These are phyloP conservation scores for Drosophila ficusphila DNA, from an alignment of 1,140 invertebrate genomes.

Conservation along the genomic window DNA sequence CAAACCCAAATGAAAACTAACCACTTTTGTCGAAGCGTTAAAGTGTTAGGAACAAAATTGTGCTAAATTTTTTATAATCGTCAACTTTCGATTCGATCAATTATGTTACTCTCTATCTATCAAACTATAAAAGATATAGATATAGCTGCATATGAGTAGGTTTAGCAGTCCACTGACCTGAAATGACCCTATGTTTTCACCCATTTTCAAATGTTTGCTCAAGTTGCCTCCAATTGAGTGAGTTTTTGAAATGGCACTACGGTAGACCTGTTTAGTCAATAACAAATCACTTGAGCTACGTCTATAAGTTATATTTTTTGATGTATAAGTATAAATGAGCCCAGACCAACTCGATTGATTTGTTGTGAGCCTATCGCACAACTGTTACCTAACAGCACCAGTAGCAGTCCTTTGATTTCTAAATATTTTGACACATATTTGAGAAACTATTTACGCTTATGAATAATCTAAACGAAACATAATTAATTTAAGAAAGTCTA, in stretches of 20 bases:
- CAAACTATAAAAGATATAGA: constrained; percentile 36
- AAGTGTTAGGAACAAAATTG: constrained; percentile 60
- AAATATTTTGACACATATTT: constrained; percentile 55
- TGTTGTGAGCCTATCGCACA: constrained; percentile 44
- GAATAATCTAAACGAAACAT: constrained; percentile 23
- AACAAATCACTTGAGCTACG: constrained; percentile 77
- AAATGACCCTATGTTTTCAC: background rate
- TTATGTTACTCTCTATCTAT: constrained; percentile 28
- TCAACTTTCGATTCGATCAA: constrained; percentile 51
- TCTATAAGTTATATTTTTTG: constrained; percentile 79
- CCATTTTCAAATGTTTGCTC: constrained; percentile 60
- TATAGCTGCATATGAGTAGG: constrained; percentile 71
- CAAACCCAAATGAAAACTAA: constrained; percentile 20
- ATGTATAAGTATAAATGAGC: constrained; percentile 79
- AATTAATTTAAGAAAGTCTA: background rate
- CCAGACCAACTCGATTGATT: constrained; percentile 80
- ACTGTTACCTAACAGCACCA: constrained; percentile 15
- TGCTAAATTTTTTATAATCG: constrained; percentile 72
- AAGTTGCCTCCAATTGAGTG: constrained; percentile 64
- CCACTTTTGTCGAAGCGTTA: constrained; percentile 26
- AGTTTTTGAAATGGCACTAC: constrained; percentile 44
- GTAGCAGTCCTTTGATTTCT: constrained; percentile 18
- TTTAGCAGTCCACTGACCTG: constrained; percentile 20
- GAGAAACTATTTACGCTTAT: constrained; percentile 71
- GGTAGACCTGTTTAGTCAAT: constrained; percentile 6